Evolutionary conservation across 2,888 invertebrate species (phyloP).

Genomic region (Abrostola tripartita): DNA sequence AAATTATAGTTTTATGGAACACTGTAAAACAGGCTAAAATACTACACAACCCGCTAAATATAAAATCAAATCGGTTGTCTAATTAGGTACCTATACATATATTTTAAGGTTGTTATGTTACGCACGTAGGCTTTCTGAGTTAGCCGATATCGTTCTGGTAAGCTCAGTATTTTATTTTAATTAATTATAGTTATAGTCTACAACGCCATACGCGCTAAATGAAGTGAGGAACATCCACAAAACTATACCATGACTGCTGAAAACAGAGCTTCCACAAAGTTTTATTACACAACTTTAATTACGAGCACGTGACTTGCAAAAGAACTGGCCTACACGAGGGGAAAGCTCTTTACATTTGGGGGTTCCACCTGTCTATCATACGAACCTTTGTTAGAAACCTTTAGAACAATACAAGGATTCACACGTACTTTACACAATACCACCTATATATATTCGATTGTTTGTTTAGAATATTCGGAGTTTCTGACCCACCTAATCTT

Average conservation of each 20-base stretch:
- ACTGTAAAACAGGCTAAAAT: no score
- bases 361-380: constrained; percentile 56
- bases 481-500: constrained; percentile 74
- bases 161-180: no score
- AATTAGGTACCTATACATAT: no score
- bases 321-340: constrained; percentile 23
- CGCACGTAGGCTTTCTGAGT: no score
- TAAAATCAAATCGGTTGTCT: no score
- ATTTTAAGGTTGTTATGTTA: no score
- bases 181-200: no score
- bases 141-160: no score
- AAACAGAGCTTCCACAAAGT: constrained; percentile 54
- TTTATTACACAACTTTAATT: constrained; percentile 75
- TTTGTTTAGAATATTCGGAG: constrained; percentile 71
- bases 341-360: constrained; percentile 49
- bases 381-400: constrained; percentile 54
- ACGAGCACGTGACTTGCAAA: constrained; percentile 72
- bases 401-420: constrained; percentile 52
- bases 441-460: constrained; percentile 58
- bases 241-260: constrained; percentile 49
- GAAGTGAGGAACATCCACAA: constrained; percentile 37
- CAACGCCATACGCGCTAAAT: constrained; percentile 38
- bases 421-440: constrained; percentile 51
- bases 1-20: not conserved
- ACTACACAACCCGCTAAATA: no score